Percentiles rank a stretch among this genome's conserved stretches.
Conservation (phyloP, 1,140 invertebrate genomes). For the Andrena cerasifolii region DNA sequence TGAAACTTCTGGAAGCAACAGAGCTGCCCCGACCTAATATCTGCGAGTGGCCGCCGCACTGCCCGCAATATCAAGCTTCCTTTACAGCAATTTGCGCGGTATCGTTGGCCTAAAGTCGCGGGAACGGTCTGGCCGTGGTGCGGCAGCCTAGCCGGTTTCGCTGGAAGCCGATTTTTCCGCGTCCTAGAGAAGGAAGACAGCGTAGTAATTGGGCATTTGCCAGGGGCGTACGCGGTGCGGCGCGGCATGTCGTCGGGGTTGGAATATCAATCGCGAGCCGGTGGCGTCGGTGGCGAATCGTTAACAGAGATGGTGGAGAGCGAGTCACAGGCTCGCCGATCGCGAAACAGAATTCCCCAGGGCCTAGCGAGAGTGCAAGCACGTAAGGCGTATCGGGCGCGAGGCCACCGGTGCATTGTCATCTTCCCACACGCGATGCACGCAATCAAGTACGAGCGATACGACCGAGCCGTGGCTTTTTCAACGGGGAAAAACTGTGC, state of each 20-base stretch:
- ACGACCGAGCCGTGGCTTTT: not conserved
- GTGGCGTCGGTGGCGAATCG: conserved; percentile 11
- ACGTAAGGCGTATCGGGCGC: conserved; percentile 68
- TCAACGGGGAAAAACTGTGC: conserved; percentile 13
- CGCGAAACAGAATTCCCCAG: conserved; percentile 51
- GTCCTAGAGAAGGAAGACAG: not conserved
- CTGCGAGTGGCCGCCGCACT: no score
- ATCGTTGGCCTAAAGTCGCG: not conserved
- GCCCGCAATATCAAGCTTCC: no score
- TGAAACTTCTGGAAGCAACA: no score
- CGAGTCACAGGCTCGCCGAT: conserved; percentile 40
- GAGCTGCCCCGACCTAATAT: no score
- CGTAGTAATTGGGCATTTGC: conserved; percentile 40
- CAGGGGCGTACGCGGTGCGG: conserved; percentile 33
- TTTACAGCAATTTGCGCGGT: not conserved
- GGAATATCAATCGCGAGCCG: conserved; percentile 57
- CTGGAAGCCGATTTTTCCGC: conserved; percentile 1
- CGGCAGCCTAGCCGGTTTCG: not conserved
- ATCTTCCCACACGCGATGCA: conserved; percentile 69
- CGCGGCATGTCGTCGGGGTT: no score
- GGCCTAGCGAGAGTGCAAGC: conserved; percentile 52
- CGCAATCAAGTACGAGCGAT: conserved; percentile 50
- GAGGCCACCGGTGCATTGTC: conserved; percentile 72
- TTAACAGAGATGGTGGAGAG: not conserved
- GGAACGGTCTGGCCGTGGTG: not conserved